These are phyloP conservation scores for Toxostoma redivivum DNA, from an alignment of 2,113 vertebrate species.

Conservation along the genomic window DNA sequence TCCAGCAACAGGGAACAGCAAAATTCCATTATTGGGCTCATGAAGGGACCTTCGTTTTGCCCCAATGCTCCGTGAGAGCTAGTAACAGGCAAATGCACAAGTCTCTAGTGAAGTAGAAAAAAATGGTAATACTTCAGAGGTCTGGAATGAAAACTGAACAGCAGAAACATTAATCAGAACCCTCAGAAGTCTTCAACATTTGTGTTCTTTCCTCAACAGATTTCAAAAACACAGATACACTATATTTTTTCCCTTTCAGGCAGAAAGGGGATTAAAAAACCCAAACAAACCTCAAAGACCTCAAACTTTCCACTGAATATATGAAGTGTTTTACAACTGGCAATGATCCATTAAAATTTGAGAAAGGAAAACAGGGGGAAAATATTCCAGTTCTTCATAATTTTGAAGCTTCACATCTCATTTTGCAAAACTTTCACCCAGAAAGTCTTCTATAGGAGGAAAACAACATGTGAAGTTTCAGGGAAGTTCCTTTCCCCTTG, in stretches of 20 bases:
- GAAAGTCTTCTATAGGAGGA: slow-evolving; percentile 33
- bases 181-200: background rate
- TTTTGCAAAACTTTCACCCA: slow-evolving; percentile 35
- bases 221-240: background rate
- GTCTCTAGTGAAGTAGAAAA: background rate
- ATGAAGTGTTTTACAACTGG: background rate
- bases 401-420: background rate
- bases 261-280: fast-evolving
- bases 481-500: slow-evolving; percentile 13
- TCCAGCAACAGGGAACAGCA: background rate
- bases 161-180: background rate
- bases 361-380: background rate
- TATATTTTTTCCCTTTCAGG: background rate
- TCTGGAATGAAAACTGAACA: background rate
- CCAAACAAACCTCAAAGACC: background rate
- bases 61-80: background rate
- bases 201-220: background rate
- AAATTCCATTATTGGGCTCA: background rate
- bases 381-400: background rate
- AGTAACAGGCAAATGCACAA: background rate
- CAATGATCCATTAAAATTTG: background rate
- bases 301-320: background rate
- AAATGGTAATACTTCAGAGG: background rate
- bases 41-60: background rate
- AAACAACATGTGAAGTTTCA: slow-evolving; percentile 35